Base-by-base conservation (phyloP, 37 sponge, comb jelly and placozoan genomes). In the Axinella damicornis region DNA sequence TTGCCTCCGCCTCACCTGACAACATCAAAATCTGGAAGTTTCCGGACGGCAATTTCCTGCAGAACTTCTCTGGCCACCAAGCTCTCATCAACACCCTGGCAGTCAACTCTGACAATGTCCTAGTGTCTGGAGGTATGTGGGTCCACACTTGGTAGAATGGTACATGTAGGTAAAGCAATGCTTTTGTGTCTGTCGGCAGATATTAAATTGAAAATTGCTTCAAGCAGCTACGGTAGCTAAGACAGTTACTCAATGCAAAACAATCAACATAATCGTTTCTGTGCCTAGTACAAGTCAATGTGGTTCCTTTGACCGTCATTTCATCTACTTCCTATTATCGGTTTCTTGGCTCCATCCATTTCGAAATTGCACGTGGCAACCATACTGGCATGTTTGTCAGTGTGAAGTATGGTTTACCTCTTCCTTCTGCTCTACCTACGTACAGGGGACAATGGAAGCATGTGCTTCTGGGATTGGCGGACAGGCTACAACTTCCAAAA, bases 1-100 rank as follows among this genome's bases (percentile, higher is more conserved):
- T 99, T 77, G 97, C 94, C 25, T 90, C 95, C 33, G 97, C 89
- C 0, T 92, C 97, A 54, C 93, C 99, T 22, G 99, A 99, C 82
- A 97, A 97, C 76, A 97, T 99, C 40, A 99, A 99, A 62, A 90
- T 95, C 36, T 99, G 99, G 99, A 99, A 92, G 71, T 93, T 97
- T 37, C 99, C 99, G 39, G 94, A 95, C 63, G 99, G 99, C 2
- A 96, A 97, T 82, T 99, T 99, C 58, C 67, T 99, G 25, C 99
- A 99, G 91, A 99, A 99, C 74, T 73, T 99, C 60, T 81, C 94
- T 36, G 99, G 99, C 21, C 99, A 99, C 73, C 96, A 92, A 25
- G 88, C 94, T 56, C 95, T 99, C 30, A 74, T 99, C 36, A 99
- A 99, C 88, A 79, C 88, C 0, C 72, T 99, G 63, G 84, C 97